A percentile compares a stretch with the other conserved stretches of the same genome.
Conservation (phyloP, 2,888 invertebrate species). For the Craniophora ligustri region DNA sequence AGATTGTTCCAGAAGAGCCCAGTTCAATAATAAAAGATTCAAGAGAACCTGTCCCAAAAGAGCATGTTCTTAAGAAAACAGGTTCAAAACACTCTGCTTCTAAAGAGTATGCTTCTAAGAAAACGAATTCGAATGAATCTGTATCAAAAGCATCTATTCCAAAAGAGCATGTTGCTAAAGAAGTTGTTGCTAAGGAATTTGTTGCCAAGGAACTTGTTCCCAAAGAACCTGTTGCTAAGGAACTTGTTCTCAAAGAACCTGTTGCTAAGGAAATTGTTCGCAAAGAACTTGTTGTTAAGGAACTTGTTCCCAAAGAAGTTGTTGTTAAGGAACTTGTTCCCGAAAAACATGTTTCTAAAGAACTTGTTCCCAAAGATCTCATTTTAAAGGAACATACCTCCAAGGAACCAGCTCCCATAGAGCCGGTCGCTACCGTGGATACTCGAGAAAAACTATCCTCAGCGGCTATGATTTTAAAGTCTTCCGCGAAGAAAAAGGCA, state of each 20-base stretch:
- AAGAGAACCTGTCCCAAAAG: slow-evolving; percentile 10
- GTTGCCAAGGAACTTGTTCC: slow-evolving; percentile 19
- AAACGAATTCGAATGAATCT: too few relatives aligned
- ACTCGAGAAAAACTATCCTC: slow-evolving; percentile 24
- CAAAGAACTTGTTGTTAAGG: not conserved
- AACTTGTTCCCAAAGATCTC: slow-evolving; percentile 2
- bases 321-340: not conserved
- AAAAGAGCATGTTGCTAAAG: slow-evolving; percentile 12
- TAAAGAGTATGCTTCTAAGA: slow-evolving; percentile 4
- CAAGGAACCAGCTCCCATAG: slow-evolving; percentile 12
- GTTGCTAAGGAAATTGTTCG: not conserved
- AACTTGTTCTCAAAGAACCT: not conserved
- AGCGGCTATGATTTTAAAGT: slow-evolving; percentile 41
- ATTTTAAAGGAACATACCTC: slow-evolving; percentile 7
- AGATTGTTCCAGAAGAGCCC: slow-evolving; percentile 12
- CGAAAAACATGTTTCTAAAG: slow-evolving; percentile 1
- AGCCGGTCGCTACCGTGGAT: slow-evolving; percentile 11
- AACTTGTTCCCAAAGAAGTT: not conserved
- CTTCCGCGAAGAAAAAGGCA: slow-evolving; percentile 51
- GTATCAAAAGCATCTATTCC: slow-evolving; percentile 11
- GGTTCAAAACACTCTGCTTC: too few relatives aligned
- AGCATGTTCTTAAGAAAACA: slow-evolving; percentile 14
- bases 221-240: not conserved
- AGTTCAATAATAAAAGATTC: slow-evolving; percentile 3
- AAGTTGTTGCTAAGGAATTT: too few relatives aligned